These are phyloP conservation scores for Otis tarda DNA, from an alignment of 2,113 vertebrate genomes.

Conservation along the genomic window DNA sequence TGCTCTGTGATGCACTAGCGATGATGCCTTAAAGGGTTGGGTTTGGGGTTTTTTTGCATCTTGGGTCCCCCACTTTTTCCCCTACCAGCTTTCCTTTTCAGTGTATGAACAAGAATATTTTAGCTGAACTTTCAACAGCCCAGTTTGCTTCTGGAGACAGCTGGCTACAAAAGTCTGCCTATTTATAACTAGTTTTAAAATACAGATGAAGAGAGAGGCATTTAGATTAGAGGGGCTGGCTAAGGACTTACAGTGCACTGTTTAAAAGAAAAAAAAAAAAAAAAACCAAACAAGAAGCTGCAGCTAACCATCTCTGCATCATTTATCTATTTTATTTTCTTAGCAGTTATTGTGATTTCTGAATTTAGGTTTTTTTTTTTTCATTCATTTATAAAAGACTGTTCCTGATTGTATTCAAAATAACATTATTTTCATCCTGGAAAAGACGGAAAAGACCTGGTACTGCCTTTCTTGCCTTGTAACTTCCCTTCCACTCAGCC, in stretches of 20 bases:
- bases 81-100: background rate
- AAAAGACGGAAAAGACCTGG: background rate
- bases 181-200: background rate
- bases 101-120: background rate
- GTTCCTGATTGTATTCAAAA: background rate
- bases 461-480: background rate
- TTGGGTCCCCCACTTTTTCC: background rate
- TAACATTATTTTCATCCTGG: background rate
- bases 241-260: background rate
- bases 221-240: background rate
- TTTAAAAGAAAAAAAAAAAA: background rate
- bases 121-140: background rate
- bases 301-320: background rate
- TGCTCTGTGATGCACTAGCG: background rate
- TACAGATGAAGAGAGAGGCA: background rate
- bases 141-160: background rate
- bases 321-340: background rate
- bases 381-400: background rate
- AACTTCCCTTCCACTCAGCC: background rate
- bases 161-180: background rate
- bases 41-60: too few species aligned
- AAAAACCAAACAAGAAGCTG: background rate
- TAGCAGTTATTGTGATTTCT: background rate
- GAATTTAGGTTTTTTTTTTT: background rate
- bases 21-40: background rate